Conservation (phyloP, 2,888 invertebrate species). For the Drosophila austrosaltans region DNA sequence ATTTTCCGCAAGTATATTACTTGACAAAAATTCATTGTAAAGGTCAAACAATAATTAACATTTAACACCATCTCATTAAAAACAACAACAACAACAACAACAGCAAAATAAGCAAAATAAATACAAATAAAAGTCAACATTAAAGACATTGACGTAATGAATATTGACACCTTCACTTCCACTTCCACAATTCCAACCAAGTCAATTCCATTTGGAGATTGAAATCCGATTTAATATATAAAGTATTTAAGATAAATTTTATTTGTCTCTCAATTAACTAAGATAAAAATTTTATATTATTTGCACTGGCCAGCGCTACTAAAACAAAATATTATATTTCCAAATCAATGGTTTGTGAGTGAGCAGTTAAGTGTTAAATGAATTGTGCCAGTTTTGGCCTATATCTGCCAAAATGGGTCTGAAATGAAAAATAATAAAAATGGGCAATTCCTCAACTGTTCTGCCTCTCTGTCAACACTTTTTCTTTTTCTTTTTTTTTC, state of each 20-base stretch:
- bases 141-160: no score
- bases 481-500: conserved; percentile 7
- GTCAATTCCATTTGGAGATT: conserved; percentile 1
- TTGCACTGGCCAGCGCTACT: no score
- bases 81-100: no score
- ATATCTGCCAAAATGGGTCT: background rate
- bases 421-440: no score
- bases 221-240: background rate
- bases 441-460: background rate
- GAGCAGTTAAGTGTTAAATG: background rate
- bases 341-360: background rate
- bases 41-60: no score
- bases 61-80: no score
- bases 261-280: conserved; percentile 4
- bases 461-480: conserved; percentile 24
- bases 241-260: background rate
- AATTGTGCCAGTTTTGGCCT: conserved; percentile 1
- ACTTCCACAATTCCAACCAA: background rate
- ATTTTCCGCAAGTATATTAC: no score
- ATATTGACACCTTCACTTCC: conserved; percentile 10
- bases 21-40: no score
- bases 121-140: no score
- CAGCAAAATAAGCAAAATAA: no score
- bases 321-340: background rate
- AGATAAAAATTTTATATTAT: background rate